A percentile compares a stretch with the other conserved stretches of the same genome.
phyloP scores from a whole-genome alignment of 2,797 vertebrate genomes.

The Arnoldichthys spilopterus region DNA sequence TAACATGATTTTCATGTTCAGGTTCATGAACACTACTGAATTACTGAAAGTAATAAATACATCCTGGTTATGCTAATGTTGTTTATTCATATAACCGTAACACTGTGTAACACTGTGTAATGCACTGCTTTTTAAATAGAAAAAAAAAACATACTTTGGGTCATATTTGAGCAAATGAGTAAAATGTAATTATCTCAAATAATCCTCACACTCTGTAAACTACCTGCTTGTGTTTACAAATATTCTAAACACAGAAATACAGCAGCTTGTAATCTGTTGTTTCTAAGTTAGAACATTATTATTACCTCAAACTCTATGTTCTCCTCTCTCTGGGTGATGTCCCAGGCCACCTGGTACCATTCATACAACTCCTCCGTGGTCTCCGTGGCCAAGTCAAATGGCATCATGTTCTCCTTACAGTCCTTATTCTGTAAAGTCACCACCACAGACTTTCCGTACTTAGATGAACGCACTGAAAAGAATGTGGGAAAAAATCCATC shows the following conservation, averaged over 20 bases:
- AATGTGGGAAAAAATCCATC: neutral
- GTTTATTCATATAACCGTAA: too few species aligned
- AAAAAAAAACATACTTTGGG: too few species aligned
- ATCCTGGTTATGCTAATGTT: too few species aligned
- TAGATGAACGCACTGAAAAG: constrained; percentile 84
- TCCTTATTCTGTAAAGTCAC: constrained; percentile 86
- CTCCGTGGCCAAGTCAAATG: constrained; percentile 87
- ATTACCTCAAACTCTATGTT: constrained; percentile 78
- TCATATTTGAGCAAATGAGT: too few species aligned
- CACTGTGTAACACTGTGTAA: too few species aligned
- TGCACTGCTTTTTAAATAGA: too few species aligned
- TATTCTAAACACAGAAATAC: neutral
- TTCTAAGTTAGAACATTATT: neutral
- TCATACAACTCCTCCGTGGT: constrained; percentile 90
- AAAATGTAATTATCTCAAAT: too few species aligned
- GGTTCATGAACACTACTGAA: too few species aligned
- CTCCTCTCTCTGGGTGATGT: constrained; percentile 89
- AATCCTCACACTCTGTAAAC: too few species aligned
- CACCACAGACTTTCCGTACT: constrained; percentile 85
- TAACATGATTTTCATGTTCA: too few species aligned
- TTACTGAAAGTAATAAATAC: too few species aligned
- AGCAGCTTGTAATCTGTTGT: neutral
- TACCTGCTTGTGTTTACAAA: neutral
- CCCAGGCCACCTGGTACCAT: constrained; percentile 90
- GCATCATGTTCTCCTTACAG: constrained; percentile 73